Evolutionary conservation across 2,888 invertebrate species (phyloP).

Genomic region (Epistrophe grossulariae): DNA sequence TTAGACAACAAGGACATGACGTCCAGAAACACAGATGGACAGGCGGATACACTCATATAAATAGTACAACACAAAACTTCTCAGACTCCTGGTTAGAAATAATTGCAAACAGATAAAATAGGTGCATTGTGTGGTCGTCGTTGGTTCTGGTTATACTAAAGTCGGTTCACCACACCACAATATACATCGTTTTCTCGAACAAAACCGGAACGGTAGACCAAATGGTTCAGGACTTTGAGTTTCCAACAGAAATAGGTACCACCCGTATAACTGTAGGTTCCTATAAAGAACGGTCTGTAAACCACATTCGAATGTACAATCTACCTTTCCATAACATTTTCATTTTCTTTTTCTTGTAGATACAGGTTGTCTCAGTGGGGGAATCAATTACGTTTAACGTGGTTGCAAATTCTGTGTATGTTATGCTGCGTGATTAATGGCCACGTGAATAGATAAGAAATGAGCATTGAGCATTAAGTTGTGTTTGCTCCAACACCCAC

Average conservation of each 20-base stretch:
- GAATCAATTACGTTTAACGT: conserved; percentile 75
- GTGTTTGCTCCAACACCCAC: conserved; percentile 25
- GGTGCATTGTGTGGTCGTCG: conserved; percentile 57
- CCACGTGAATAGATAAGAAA: conserved; percentile 73
- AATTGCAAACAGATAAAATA: conserved; percentile 73
- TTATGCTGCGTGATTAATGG: conserved; percentile 72
- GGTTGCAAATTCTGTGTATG: conserved; percentile 65
- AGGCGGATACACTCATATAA: conserved; percentile 32
- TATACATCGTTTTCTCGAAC: conserved; percentile 24
- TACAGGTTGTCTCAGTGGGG: conserved; percentile 65
- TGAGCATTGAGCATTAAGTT: conserved; percentile 43
- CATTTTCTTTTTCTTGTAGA: conserved; percentile 17
- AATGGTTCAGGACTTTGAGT: conserved; percentile 13
- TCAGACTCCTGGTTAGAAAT: conserved; percentile 57
- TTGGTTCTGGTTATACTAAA: not conserved
- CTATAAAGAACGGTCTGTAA: not conserved
- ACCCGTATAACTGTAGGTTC: not conserved
- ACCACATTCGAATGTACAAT: not conserved
- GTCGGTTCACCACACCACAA: conserved; percentile 14
- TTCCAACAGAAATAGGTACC: conserved; percentile 44
- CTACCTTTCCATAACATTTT: conserved; percentile 9
- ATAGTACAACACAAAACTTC: conserved; percentile 14
- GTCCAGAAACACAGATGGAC: conserved; percentile 39
- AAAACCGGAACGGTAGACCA: conserved; percentile 11
- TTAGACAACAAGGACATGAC: conserved; percentile 71